Conservation (phyloP, 1,140 invertebrate genomes). For the Aleiodes sp. region DNA sequence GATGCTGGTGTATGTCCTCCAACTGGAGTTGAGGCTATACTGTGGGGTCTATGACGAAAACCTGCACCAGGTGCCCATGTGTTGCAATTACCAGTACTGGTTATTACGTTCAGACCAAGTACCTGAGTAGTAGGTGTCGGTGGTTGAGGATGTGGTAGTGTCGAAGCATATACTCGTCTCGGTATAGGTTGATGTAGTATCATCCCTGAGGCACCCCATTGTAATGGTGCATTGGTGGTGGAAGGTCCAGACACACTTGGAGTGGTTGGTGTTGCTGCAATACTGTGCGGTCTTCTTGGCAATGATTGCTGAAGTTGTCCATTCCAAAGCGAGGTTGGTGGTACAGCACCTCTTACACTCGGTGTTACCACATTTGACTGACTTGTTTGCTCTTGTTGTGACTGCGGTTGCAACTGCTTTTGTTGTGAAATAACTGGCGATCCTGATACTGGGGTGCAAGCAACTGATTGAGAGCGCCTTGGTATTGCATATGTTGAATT, state of each 20-base stretch:
- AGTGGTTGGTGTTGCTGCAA: constrained; percentile 59
- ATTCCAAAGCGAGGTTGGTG: constrained; percentile 61
- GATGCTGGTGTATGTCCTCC: constrained; percentile 49
- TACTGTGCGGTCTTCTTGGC: constrained; percentile 60
- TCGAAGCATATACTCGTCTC: constrained; percentile 57
- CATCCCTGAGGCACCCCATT: constrained; percentile 57
- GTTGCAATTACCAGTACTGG: constrained; percentile 52
- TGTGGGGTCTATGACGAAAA: constrained; percentile 55
- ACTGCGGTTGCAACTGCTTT: constrained; percentile 18
- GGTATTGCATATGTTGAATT: constrained; percentile 44
- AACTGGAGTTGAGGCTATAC: constrained; percentile 54
- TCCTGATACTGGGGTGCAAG: constrained; percentile 53
- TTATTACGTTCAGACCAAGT: constrained; percentile 46
- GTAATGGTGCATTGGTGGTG: constrained; percentile 50
- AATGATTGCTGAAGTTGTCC: constrained; percentile 55
- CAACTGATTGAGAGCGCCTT: constrained; percentile 54
- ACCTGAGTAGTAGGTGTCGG: constrained; percentile 60
- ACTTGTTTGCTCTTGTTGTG: neutral
- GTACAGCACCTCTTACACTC: neutral
- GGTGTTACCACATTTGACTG: constrained; percentile 8
- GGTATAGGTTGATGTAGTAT: constrained; percentile 59
- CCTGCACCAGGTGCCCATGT: constrained; percentile 57
- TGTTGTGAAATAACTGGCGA: constrained; percentile 22
- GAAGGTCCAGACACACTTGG: constrained; percentile 48
- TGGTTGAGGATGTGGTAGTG: constrained; percentile 63